These are phyloP conservation scores for Eilema sororculum DNA, from an alignment of 2,888 invertebrate genomes.

Conservation along the genomic window DNA sequence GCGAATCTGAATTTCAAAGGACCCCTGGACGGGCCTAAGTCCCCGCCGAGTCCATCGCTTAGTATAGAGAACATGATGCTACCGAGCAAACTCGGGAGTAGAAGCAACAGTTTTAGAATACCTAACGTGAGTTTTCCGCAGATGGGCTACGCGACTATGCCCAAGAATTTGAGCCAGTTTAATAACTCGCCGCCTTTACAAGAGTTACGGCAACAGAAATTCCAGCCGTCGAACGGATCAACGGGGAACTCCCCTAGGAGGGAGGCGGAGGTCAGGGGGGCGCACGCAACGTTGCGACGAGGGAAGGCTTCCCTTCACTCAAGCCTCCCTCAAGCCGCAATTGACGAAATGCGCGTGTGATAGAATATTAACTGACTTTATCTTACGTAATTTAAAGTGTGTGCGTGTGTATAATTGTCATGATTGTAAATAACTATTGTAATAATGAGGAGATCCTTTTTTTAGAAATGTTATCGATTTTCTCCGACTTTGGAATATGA, in stretches of 20 bases:
- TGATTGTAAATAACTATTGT: conserved; percentile 74
- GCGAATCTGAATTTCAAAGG: conserved; percentile 87
- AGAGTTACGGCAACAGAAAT: conserved; percentile 86
- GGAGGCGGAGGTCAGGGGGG: conserved; percentile 66
- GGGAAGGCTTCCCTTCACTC: conserved; percentile 83
- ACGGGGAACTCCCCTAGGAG: conserved; percentile 76
- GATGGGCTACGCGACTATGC: conserved; percentile 86
- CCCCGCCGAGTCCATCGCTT: conserved; percentile 89
- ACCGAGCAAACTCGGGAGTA: conserved; percentile 84
- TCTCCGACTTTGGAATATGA: conserved; percentile 72
- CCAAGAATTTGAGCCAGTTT: conserved; percentile 88
- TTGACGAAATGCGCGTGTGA: conserved; percentile 97
- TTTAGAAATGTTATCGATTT: conserved; percentile 78
- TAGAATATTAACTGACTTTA: conserved; percentile 77
- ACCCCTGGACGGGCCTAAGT: conserved; percentile 85
- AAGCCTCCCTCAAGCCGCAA: conserved; percentile 93
- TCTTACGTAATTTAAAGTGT: conserved; percentile 69
- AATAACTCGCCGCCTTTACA: conserved; percentile 82
- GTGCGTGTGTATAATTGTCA: conserved; percentile 54
- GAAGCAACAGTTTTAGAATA: conserved; percentile 81
- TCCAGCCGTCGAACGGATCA: conserved; percentile 88
- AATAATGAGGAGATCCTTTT: conserved; percentile 56
- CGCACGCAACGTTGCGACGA: conserved; percentile 79
- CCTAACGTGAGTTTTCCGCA: conserved; percentile 81
- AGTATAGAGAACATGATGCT: conserved; percentile 86